These are phyloP conservation scores for Zosterops japonicus DNA, from an alignment of 2,113 vertebrate species.

Conservation along the genomic window DNA sequence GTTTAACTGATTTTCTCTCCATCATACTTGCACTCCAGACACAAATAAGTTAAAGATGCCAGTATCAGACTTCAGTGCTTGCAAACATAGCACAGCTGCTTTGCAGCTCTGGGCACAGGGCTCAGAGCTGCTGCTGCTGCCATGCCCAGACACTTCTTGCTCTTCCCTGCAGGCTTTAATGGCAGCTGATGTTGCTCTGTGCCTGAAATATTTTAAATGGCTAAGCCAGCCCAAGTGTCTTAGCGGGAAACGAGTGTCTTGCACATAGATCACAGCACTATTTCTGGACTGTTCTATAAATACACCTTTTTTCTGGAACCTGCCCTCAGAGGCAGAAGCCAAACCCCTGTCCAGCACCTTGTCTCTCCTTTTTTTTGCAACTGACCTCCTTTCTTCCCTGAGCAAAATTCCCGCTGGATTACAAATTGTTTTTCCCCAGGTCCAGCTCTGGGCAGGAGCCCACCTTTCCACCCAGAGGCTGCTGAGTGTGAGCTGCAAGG, in stretches of 20 bases:
- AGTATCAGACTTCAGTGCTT: neutral
- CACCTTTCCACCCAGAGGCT: neutral
- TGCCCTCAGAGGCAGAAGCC: neutral
- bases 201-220: neutral
- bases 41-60: neutral
- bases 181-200: neutral
- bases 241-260: neutral
- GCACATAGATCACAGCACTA: rapidly evolving
- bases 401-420: neutral
- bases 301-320: neutral
- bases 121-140: neutral
- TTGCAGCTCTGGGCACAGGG: neutral
- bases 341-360: neutral
- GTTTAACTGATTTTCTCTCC: neutral
- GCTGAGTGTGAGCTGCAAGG: rapidly evolving
- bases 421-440: neutral
- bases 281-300: neutral
- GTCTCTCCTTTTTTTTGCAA: neutral
- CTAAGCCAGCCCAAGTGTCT: neutral
- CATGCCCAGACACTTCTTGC: neutral
- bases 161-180: neutral
- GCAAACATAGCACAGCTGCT: rapidly evolving
- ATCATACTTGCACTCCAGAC: neutral
- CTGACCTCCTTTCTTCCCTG: neutral
- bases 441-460: neutral